These are phyloP conservation scores for Chrysomela aeneicollis DNA, from an alignment of 2,888 invertebrate genomes.

Conservation along the genomic window DNA sequence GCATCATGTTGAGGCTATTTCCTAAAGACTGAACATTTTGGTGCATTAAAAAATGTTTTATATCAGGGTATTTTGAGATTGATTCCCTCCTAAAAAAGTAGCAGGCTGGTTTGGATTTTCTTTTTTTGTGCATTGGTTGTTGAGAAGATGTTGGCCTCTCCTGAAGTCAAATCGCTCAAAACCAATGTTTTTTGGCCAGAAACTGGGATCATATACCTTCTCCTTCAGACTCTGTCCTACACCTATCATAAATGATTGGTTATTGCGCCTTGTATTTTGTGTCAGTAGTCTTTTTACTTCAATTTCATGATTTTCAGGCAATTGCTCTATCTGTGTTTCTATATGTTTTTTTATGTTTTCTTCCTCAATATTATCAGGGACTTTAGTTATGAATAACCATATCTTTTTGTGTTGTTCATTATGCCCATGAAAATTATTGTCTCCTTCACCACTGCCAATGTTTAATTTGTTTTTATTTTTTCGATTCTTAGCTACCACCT, in stretches of 20 bases:
- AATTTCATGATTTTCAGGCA: not conserved
- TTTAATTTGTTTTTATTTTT: constrained; percentile 2
- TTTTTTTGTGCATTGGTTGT: no score
- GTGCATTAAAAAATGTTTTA: not conserved
- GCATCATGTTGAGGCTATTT: no score
- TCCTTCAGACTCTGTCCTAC: constrained; percentile 1
- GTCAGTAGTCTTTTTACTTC: constrained; percentile 1
- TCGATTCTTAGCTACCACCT: constrained; percentile 2
- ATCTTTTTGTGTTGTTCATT: constrained; percentile 7
- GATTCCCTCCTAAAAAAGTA: not conserved
- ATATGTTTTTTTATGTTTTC: constrained; percentile 9
- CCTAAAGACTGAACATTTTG: no score
- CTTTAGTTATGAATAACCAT: constrained; percentile 6
- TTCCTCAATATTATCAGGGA: constrained; percentile 6
- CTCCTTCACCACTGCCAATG: constrained; percentile 1
- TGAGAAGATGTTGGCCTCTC: no score
- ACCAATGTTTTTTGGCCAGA: not conserved
- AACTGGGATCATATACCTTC: constrained; percentile 4
- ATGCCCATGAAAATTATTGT: constrained; percentile 5
- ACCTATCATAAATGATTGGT: constrained; percentile 12
- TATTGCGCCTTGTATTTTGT: constrained; percentile 4
- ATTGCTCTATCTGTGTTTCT: constrained; percentile 9
- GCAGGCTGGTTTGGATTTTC: no score
- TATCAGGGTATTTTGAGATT: not conserved
- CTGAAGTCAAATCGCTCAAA: no score